Base-by-base conservation (phyloP, 2,888 invertebrate species). In the Phalangium opilio region DNA sequence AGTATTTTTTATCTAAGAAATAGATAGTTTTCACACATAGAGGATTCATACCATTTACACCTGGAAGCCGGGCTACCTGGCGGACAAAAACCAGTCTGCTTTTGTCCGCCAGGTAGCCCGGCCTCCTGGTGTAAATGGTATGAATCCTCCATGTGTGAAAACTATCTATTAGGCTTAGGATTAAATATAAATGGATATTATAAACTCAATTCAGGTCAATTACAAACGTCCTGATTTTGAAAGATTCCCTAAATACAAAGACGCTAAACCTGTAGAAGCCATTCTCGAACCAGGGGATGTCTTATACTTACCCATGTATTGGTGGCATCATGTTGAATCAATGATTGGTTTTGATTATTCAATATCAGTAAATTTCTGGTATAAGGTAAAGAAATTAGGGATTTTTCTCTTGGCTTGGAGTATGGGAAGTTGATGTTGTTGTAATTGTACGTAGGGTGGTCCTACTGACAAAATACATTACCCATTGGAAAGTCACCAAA, bases 261-360 rank as follows among this genome's bases (percentile, higher is more conserved):
- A 75, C 48, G 58, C 62, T 2, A 62, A 65, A 58, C 76, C 75
- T 17, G 64, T 64, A 51, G 75, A 77, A 62, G 71, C 75, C 2
- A 66, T 77, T 4, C 63, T 77, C 10, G 73, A 70, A 12, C 77
- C 77, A 12, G 76, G 76, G 7, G 77, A 77, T 59, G 74, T 77
- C 7, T 63, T 78, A 3, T 77, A 75, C 62, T 73, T 78, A 55
- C 78, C 77, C 14, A 74, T 75, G 62, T 77, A 76, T 59, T 77
- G 77, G 77, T 77, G 76, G 75, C 77, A 77, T 62, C 75, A 77
- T 56, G 69, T 77, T n/a, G 76, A 76, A 62, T 75, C 75, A 3
- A 59, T 75, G 40, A 51, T 58, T 17, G 53, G 57, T 46, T 69
- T 70, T n/a, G 73, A 73, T 7, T 70, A 72, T 50, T 76, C 76